A percentile compares a stretch with the other conserved stretches of the same genome.
These are phyloP conservation scores for Arvicanthis niloticus DNA, from an alignment of 2,113 vertebrate genomes.

Conservation along the genomic window DNA sequence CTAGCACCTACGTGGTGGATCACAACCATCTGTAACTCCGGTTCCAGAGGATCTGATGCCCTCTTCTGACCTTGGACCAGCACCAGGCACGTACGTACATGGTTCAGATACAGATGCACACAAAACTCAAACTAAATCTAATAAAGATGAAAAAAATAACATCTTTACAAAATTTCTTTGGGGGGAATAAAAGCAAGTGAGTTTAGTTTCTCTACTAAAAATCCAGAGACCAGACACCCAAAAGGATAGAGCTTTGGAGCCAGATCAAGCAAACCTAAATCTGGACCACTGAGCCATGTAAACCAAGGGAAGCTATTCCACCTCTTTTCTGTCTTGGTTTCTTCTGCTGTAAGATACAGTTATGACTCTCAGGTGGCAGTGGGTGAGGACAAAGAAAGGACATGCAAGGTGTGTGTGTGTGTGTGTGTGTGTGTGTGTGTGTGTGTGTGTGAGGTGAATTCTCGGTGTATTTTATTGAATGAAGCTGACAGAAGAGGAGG, in stretches of 20 bases:
- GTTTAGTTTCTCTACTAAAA: background rate
- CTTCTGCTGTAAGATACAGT: background rate
- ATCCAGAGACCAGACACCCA: background rate
- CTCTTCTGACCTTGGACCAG: background rate
- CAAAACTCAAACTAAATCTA: background rate
- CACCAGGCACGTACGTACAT: background rate
- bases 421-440: background rate
- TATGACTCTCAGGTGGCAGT: background rate
- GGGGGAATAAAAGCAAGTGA: background rate
- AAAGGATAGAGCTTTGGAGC: background rate
- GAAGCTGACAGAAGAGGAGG: background rate
- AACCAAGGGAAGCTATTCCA: background rate
- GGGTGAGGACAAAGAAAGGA: background rate
- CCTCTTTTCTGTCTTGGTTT: background rate
- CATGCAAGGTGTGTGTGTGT: background rate
- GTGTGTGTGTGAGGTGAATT: fast-evolving
- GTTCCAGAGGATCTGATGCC: background rate
- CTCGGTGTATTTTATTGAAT: background rate
- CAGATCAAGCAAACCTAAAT: background rate
- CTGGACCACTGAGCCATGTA: background rate
- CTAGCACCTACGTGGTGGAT: background rate
- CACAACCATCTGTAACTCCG: background rate
- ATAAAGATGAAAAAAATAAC: background rate
- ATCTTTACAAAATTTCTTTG: background rate
- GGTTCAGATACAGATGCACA: background rate